Conservation (phyloP, 2,797 vertebrate species). For the Melanotaenia pygmaea region DNA sequence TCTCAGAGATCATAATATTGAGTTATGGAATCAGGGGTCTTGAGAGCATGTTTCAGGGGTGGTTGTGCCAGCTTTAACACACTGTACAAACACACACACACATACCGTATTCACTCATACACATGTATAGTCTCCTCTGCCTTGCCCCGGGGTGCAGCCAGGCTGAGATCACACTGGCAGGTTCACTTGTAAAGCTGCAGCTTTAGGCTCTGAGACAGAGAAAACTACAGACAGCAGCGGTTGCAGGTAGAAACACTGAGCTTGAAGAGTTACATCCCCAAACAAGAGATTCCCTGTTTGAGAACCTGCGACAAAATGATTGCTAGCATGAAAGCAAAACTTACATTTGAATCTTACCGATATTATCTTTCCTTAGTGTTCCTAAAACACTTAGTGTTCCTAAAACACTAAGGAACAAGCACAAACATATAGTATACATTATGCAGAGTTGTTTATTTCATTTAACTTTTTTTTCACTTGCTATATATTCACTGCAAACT, state of each 20-base stretch:
- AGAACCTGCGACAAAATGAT: slow-evolving; percentile 74
- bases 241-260: slow-evolving; percentile 76
- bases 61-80: slow-evolving; percentile 79
- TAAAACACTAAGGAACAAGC: slow-evolving; percentile 21
- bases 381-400: slow-evolving; percentile 20
- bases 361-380: slow-evolving; percentile 45
- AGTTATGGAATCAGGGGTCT: slow-evolving; percentile 81
- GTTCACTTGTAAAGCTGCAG: slow-evolving; percentile 84
- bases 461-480: background rate
- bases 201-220: slow-evolving; percentile 79
- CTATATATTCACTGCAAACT: background rate
- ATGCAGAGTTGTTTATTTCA: background rate
- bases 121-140: slow-evolving; percentile 75
- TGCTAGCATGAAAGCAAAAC: slow-evolving; percentile 64
- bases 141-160: slow-evolving; percentile 83
- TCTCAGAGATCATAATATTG: slow-evolving; percentile 74
- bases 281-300: slow-evolving; percentile 64
- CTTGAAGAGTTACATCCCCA: slow-evolving; percentile 61
- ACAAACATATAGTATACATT: slow-evolving; percentile 12
- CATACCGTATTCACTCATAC: slow-evolving; percentile 49
- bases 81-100: slow-evolving; percentile 46
- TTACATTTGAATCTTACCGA: slow-evolving; percentile 51
- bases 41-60: slow-evolving; percentile 75
- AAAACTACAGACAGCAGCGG: slow-evolving; percentile 71
- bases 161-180: slow-evolving; percentile 82